phyloP scores from a whole-genome alignment of 1,140 invertebrate genomes.

The Drosophila kohkoa region DNA sequence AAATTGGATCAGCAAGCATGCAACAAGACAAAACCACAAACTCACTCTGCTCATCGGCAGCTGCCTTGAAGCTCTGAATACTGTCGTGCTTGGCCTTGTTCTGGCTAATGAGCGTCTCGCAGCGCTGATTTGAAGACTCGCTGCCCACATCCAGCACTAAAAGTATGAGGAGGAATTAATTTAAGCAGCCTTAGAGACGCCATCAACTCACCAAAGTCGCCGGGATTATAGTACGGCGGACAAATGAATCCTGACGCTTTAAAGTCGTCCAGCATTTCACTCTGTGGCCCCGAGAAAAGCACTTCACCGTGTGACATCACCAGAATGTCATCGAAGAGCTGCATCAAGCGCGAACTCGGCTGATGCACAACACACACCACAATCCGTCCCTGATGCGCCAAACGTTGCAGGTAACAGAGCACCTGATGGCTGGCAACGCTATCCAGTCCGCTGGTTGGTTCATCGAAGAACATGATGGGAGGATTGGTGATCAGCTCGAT shows the following conservation, averaged over 20 bases:
- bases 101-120: constrained; percentile 54
- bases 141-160: constrained; percentile 75
- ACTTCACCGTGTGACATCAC: constrained; percentile 87
- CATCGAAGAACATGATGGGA: constrained; percentile 89
- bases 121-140: constrained; percentile 57
- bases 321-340: constrained; percentile 88
- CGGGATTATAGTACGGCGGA: constrained; percentile 89
- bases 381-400: constrained; percentile 91
- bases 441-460: constrained; percentile 92
- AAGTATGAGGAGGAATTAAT: background rate
- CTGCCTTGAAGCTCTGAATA: constrained; percentile 29
- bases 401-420: constrained; percentile 88
- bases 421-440: constrained; percentile 90
- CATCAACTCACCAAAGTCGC: constrained; percentile 86
- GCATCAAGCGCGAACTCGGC: constrained; percentile 93
- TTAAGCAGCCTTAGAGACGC: too few relatives aligned
- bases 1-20: constrained; percentile 25
- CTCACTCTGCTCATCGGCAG: constrained; percentile 71
- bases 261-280: constrained; percentile 86
- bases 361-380: constrained; percentile 96
- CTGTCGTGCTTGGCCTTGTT: constrained; percentile 52
- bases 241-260: constrained; percentile 86
- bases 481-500: constrained; percentile 94
- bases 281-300: constrained; percentile 87
- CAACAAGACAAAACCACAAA: constrained; percentile 7